Evolutionary conservation across 2,888 invertebrate genomes (phyloP).

Genomic region (Anodontia alba): DNA sequence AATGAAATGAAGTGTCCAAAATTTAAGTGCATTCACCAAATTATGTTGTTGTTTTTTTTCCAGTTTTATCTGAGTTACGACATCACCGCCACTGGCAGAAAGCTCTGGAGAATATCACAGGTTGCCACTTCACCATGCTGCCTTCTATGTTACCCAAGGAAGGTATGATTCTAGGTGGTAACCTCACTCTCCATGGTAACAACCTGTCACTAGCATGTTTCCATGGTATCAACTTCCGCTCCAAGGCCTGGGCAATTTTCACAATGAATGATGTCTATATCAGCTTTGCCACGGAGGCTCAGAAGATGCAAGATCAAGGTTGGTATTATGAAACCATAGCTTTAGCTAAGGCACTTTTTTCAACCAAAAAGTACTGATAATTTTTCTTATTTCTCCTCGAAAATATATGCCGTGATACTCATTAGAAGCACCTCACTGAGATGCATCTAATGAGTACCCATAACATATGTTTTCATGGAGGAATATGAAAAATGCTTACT

Average conservation of each 20-base stretch:
- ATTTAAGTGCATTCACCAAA: no score
- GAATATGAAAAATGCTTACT: no score
- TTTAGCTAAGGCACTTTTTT: no score
- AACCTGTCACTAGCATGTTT: slow-evolving; percentile 98
- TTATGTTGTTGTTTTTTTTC: no score
- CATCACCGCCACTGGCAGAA: slow-evolving; percentile 98
- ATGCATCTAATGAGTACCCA: no score
- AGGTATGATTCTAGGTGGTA: slow-evolving; percentile 94
- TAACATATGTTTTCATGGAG: no score
- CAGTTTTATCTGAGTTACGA: slow-evolving; percentile 75
- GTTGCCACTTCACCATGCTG: slow-evolving; percentile 89
- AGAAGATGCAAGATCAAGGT: slow-evolving; percentile 87
- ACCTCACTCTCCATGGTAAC: slow-evolving; percentile 88
- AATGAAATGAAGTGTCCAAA: no score
- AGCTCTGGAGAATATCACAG: slow-evolving; percentile 92
- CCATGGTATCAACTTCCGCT: slow-evolving; percentile 98
- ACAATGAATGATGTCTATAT: slow-evolving; percentile 93
- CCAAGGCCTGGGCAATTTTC: slow-evolving; percentile 98
- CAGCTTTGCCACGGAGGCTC: slow-evolving; percentile 87
- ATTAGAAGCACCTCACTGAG: no score
- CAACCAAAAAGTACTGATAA: no score
- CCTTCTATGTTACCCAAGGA: slow-evolving; percentile 85
- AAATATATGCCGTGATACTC: no score
- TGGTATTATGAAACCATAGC: no score
- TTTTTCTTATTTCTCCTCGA: no score